These are phyloP conservation scores for Rissa tridactyla DNA, from an alignment of 2,113 vertebrate genomes.

Conservation along the genomic window DNA sequence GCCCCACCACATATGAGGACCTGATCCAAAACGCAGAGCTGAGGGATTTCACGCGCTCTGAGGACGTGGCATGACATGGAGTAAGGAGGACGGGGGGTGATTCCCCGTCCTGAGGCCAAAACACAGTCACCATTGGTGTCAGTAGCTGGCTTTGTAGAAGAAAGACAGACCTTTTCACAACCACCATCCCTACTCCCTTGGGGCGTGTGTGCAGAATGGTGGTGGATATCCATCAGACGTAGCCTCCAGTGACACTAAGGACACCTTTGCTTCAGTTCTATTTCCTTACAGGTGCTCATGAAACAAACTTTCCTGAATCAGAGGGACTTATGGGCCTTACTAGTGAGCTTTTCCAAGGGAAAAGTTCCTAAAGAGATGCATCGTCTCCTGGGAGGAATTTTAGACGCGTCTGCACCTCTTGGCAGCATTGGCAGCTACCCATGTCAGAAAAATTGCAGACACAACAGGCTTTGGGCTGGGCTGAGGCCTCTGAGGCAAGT, in stretches of 20 bases:
- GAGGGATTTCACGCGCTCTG: background rate
- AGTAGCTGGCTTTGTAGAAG: background rate
- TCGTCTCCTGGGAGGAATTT: background rate
- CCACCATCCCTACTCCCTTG: background rate
- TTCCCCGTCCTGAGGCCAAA: background rate
- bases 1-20: constrained; percentile 69
- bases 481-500: background rate
- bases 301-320: background rate
- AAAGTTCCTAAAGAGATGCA: background rate
- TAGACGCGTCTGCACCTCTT: background rate
- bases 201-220: background rate
- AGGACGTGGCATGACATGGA: background rate
- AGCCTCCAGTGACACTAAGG: background rate
- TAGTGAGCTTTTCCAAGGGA: background rate
- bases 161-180: background rate
- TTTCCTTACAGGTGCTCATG: background rate
- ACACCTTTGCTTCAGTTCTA: background rate
- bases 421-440: accelerated
- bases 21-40: constrained; percentile 22
- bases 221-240: accelerated
- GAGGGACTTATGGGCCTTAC: background rate
- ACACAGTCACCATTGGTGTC: background rate
- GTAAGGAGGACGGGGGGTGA: background rate
- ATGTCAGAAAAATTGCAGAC: accelerated
- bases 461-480: background rate